Conservation (phyloP, 2,113 vertebrate species). For the Procavia capensis region DNA sequence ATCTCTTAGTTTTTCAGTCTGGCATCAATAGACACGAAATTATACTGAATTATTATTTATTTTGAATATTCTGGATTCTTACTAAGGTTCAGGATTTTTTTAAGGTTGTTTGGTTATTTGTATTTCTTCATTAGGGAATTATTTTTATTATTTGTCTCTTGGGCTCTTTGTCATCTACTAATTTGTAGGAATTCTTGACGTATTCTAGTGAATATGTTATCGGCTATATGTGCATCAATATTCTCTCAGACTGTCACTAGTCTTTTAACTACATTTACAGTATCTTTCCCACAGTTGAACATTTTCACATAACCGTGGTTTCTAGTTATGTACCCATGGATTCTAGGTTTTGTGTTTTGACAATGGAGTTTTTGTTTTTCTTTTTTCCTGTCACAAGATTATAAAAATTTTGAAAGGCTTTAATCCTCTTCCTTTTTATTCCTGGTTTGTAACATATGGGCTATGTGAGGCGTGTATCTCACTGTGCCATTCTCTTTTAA, state of each 20-base stretch:
- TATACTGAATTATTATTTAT: background rate
- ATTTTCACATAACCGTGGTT: background rate
- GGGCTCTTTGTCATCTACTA: background rate
- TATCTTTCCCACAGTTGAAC: background rate
- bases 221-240: no score
- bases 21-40: background rate
- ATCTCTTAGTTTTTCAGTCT: background rate
- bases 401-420: background rate
- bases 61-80: background rate
- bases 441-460: background rate
- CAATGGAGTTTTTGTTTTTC: no score
- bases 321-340: background rate
- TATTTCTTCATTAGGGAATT: background rate
- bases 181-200: background rate
- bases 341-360: background rate
- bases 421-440: background rate
- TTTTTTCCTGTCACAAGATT: background rate
- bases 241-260: background rate
- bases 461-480: background rate
- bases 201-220: background rate
- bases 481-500: background rate
- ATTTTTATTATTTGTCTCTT: background rate
- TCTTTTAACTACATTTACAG: background rate
- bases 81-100: background rate
- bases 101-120: background rate